phyloP scores from a whole-genome alignment of 2,888 invertebrate genomes.

The Scaptomyza reducta region DNA sequence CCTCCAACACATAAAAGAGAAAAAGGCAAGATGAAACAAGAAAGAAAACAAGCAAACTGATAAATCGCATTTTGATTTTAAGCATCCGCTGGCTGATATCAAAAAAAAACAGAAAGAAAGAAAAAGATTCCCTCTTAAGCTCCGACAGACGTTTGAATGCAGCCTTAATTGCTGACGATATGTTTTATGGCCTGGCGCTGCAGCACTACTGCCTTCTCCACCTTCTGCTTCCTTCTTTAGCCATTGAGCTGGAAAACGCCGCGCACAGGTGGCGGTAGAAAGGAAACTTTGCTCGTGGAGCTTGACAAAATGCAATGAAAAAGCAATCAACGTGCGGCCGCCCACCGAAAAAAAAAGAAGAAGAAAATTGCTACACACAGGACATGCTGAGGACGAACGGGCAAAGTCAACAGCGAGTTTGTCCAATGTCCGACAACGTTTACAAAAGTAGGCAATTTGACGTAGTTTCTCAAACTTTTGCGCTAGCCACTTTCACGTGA shows the following conservation, averaged over 20 bases:
- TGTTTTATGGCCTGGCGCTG: slow-evolving; percentile 53
- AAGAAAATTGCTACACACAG: slow-evolving; percentile 16
- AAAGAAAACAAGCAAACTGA: slow-evolving; percentile 41
- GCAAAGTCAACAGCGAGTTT: slow-evolving; percentile 47
- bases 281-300: slow-evolving; percentile 62
- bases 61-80: slow-evolving; percentile 69
- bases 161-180: slow-evolving; percentile 77
- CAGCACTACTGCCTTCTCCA: not conserved
- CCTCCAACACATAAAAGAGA: not conserved
- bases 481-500: slow-evolving; percentile 70
- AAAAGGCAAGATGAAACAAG: slow-evolving; percentile 5
- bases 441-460: slow-evolving; percentile 77
- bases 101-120: not conserved
- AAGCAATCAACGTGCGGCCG: slow-evolving; percentile 66
- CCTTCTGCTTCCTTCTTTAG: not conserved
- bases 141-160: slow-evolving; percentile 71
- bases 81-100: slow-evolving; percentile 38
- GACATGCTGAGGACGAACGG: slow-evolving; percentile 33
- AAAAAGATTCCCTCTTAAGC: slow-evolving; percentile 19
- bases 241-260: slow-evolving; percentile 67
- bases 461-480: slow-evolving; percentile 73
- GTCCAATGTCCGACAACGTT: slow-evolving; percentile 23
- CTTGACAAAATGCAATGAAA: slow-evolving; percentile 73
- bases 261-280: slow-evolving; percentile 41
- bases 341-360: slow-evolving; percentile 33